A percentile compares a stretch with the other conserved stretches of the same genome.
phyloP scores from a whole-genome alignment of 2,888 invertebrate genomes.

The Anarsia innoxiella region DNA sequence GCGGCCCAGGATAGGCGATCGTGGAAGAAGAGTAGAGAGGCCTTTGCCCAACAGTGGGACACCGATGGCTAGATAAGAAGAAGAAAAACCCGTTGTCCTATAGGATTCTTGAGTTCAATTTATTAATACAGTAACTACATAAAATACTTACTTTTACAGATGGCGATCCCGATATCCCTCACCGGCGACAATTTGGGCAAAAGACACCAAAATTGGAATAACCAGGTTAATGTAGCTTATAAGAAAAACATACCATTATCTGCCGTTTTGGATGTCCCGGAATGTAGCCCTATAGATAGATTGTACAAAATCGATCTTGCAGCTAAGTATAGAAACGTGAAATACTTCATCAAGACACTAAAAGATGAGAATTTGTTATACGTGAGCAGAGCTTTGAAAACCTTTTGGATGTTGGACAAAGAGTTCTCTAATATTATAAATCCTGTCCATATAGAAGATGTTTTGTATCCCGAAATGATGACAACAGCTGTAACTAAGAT shows the following conservation, averaged over 20 bases:
- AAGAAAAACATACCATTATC: constrained; percentile 15
- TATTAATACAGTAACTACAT: too few species aligned
- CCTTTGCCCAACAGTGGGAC: too few species aligned
- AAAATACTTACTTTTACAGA: too few species aligned
- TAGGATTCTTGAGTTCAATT: too few species aligned
- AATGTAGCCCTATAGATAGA: constrained; percentile 37
- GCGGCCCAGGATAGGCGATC: too few species aligned
- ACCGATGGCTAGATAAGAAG: too few species aligned
- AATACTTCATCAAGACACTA: constrained; percentile 40
- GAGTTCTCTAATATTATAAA: constrained; percentile 35
- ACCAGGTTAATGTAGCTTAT: constrained; percentile 27
- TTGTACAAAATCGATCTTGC: constrained; percentile 53
- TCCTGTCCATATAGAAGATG: constrained; percentile 39
- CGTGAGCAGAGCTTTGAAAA: constrained; percentile 46
- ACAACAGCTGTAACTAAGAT: constrained; percentile 41
- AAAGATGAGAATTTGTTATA: constrained; percentile 49
- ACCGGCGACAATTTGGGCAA: constrained; percentile 36
- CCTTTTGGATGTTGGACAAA: constrained; percentile 38
- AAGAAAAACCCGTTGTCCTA: too few species aligned
- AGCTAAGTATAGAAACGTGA: constrained; percentile 31
- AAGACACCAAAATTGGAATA: constrained; percentile 37
- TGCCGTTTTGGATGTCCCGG: too few species aligned
- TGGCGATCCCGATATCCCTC: not conserved
- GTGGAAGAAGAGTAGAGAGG: too few species aligned
- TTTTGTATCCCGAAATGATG: constrained; percentile 44